phyloP scores from a whole-genome alignment of 2,113 vertebrate species.

The Dasyprocta punctata region DNA sequence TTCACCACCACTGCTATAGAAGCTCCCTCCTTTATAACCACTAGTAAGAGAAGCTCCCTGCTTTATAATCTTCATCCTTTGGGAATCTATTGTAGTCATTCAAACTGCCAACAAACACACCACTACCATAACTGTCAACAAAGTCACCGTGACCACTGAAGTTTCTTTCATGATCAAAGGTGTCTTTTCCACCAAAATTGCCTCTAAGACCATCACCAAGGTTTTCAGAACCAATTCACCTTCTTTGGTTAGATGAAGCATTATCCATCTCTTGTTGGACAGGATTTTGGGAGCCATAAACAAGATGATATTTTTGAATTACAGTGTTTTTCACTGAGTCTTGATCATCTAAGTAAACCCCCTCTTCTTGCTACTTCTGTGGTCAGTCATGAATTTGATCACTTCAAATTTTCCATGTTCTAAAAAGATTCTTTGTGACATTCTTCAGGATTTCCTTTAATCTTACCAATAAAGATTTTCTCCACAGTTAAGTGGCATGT shows the following conservation, averaged over 20 bases:
- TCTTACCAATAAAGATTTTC: not conserved
- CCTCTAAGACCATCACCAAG: not conserved
- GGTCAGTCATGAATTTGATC: not conserved
- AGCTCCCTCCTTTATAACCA: not conserved
- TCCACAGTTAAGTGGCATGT: not conserved
- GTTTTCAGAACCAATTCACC: not conserved
- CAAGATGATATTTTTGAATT: not conserved
- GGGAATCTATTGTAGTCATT: not conserved
- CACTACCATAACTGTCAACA: not conserved
- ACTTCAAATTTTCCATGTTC: not conserved
- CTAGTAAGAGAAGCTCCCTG: no score
- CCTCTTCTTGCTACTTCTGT: not conserved
- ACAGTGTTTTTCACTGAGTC: not conserved
- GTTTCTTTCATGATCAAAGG: not conserved
- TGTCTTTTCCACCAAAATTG: not conserved
- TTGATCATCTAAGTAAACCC: not conserved
- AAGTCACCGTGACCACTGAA: not conserved
- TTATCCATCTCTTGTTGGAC: not conserved
- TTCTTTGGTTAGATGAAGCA: not conserved
- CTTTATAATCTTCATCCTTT: not conserved
- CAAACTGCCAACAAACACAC: not conserved
- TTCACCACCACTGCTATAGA: not conserved
- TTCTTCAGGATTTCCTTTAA: not conserved
- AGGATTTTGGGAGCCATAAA: not conserved
- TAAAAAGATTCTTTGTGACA: not conserved